Base-by-base conservation (phyloP, 2,797 vertebrate genomes). In the Rhinophrynus dorsalis region DNA sequence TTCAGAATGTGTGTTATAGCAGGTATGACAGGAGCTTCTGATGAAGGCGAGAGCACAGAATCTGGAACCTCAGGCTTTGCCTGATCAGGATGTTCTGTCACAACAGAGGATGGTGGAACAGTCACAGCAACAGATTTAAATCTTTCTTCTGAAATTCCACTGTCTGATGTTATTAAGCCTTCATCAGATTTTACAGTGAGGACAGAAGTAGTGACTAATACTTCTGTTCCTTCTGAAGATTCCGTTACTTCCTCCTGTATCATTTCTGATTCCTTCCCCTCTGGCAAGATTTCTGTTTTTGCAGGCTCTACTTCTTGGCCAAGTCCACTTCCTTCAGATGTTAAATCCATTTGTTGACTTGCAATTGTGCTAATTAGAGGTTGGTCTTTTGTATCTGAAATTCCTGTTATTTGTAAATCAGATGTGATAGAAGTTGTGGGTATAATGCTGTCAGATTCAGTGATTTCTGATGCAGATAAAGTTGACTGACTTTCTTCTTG, bases 391-490 rank as follows among this genome's bases (percentile, higher is more conserved):
- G 45, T 66, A 20, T 5, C 32, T 44, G 54, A 51, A 35, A 67
- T 56, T 24, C 58, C 52, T 60, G 18, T 77, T 58, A 15, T 1
- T 75, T 86, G 79, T 56, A 87, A 84, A 5, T 82, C 83, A 75
- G 82, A 57, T 6, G 82, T 83, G 3, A 51, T 29, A 3, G 45
- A 82, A 65, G 78, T 77, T 79, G 83, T 85, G 29, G 86, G 79
- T 44, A 83, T 79, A 57, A 84, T 84, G 68, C 77, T 82, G 3
- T 79, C 70, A 74, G 81, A 80, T 15, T 67, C 60, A 68, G 71
- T 84, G 63, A 88, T 69, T 21, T 75, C 66, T 60, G 47, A 32
- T n/a, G 52, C 2, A 6, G 37, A 68, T 9, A 3, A 15, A 2
- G 8, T 21, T 18, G 44, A 45, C 73, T 82, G 78, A 10, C 67